phyloP scores from a whole-genome alignment of 2,888 invertebrate genomes.

The Eupithecia dodoneata region DNA sequence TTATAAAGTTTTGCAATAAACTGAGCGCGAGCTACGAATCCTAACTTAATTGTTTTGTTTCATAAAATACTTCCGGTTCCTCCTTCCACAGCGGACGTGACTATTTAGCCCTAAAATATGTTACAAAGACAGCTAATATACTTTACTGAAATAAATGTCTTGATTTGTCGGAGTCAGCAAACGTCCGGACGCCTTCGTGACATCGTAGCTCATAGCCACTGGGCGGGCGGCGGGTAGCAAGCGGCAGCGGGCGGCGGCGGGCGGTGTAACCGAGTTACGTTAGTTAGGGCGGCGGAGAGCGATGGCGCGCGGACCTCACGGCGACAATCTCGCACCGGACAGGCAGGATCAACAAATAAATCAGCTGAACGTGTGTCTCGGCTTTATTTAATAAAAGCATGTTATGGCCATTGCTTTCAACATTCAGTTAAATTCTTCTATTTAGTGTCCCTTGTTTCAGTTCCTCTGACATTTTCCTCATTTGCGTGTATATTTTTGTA shows the following conservation, averaged over 20 bases:
- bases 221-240: not conserved
- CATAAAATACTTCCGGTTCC: not conserved
- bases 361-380: not conserved
- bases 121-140: not conserved
- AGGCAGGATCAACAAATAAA: not conserved
- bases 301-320: slow-evolving; percentile 14
- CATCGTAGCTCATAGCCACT: slow-evolving; percentile 14
- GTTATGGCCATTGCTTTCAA: not conserved
- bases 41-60: not conserved
- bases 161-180: slow-evolving; percentile 24
- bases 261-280: slow-evolving; percentile 20
- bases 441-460: not conserved
- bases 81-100: not conserved
- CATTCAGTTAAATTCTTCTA: not conserved
- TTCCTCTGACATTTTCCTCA: not conserved
- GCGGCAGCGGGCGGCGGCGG: not conserved
- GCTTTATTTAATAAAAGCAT: not conserved
- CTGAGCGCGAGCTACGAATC: not conserved
- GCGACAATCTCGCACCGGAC: not conserved
- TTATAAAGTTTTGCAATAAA: slow-evolving; percentile 1
- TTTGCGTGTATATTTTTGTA: not conserved
- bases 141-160: not conserved
- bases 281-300: slow-evolving; percentile 25
- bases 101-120: not conserved
- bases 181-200: slow-evolving; percentile 15